Percentiles rank a stretch among this genome's conserved stretches.
Conservation (phyloP, 2,113 vertebrate genomes). For the Callionymus lyra region DNA sequence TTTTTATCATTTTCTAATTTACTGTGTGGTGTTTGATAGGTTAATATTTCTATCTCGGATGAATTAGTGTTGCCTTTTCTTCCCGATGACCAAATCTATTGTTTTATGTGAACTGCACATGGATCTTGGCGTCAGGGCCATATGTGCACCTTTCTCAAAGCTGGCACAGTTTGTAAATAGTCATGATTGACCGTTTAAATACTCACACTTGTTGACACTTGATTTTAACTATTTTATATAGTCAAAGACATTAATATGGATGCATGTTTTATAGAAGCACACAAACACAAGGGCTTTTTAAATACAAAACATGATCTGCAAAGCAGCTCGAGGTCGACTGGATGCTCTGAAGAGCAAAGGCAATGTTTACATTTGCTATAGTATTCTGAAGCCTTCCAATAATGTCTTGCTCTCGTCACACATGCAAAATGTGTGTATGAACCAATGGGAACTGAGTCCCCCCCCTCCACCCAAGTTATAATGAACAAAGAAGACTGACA, state of each 20-base stretch:
- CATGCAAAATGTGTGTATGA: slow-evolving; percentile 38
- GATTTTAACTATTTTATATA: slow-evolving; percentile 50
- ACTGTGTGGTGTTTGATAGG: slow-evolving; percentile 36
- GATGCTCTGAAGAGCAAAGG: slow-evolving; percentile 58
- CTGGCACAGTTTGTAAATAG: slow-evolving; percentile 57
- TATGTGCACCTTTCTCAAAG: slow-evolving; percentile 49
- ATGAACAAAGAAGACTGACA: slow-evolving; percentile 22
- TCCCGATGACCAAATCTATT: slow-evolving; percentile 58
- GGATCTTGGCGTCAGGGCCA: slow-evolving; percentile 56
- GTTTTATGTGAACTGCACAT: slow-evolving; percentile 60
- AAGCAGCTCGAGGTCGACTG: slow-evolving; percentile 50
- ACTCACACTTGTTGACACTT: slow-evolving; percentile 45
- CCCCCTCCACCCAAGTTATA: slow-evolving; percentile 18
- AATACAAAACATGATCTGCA: slow-evolving; percentile 50
- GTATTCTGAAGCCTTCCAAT: slow-evolving; percentile 66
- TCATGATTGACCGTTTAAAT: slow-evolving; percentile 47
- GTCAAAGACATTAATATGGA: slow-evolving; percentile 34
- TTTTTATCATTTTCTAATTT: slow-evolving; percentile 46
- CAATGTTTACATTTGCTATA: slow-evolving; percentile 68
- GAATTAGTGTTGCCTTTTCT: slow-evolving; percentile 54
- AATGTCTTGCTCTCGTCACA: slow-evolving; percentile 59
- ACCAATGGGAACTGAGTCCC: slow-evolving; percentile 31
- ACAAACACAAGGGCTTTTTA: slow-evolving; percentile 65
- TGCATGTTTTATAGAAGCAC: slow-evolving; percentile 57
- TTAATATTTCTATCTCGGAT: slow-evolving; percentile 50